Conservation (phyloP, 64 coral and sea anemone species). For the Astreopora myriophthalma region DNA sequence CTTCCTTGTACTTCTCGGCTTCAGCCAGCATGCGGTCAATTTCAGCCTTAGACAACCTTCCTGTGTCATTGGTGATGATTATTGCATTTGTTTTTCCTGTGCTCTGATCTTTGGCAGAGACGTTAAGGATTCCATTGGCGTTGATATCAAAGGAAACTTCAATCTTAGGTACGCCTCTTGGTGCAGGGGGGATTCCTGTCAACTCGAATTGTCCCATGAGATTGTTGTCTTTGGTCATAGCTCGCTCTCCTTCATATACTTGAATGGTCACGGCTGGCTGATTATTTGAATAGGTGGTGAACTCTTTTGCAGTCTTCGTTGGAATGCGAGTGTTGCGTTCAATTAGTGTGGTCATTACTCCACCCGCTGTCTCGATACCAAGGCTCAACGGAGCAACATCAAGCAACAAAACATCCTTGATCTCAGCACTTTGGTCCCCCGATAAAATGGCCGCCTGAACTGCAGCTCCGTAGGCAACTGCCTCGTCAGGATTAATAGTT, state of each 20-base stretch:
- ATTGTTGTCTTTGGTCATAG: slow-evolving; percentile 73
- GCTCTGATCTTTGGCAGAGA: slow-evolving; percentile 77
- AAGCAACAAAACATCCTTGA: slow-evolving; percentile 70
- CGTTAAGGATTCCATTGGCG: slow-evolving; percentile 85
- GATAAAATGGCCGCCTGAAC: slow-evolving; percentile 83
- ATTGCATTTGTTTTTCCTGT: slow-evolving; percentile 70
- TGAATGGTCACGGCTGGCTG: slow-evolving; percentile 71
- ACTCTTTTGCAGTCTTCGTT: slow-evolving; percentile 46
- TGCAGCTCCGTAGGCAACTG: slow-evolving; percentile 83
- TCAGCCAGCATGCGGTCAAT: slow-evolving; percentile 81
- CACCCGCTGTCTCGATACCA: slow-evolving; percentile 73
- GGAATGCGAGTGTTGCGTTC: slow-evolving; percentile 79
- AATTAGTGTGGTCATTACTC: slow-evolving; percentile 77
- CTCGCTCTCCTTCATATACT: slow-evolving; percentile 85
- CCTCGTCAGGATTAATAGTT: slow-evolving; percentile 91
- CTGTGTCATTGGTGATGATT: slow-evolving; percentile 84
- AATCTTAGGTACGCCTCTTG: slow-evolving; percentile 79
- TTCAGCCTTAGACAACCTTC: slow-evolving; percentile 74
- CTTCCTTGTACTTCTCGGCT: slow-evolving; percentile 75
- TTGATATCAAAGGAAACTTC: slow-evolving; percentile 81
- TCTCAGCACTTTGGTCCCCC: slow-evolving; percentile 64
- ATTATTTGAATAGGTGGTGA: slow-evolving; percentile 83
- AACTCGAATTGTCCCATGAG: slow-evolving; percentile 71
- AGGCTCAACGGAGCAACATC: slow-evolving; percentile 79
- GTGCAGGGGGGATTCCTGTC: slow-evolving; percentile 77